phyloP scores from a whole-genome alignment of 2,888 invertebrate species.

The Octodonta nipae region DNA sequence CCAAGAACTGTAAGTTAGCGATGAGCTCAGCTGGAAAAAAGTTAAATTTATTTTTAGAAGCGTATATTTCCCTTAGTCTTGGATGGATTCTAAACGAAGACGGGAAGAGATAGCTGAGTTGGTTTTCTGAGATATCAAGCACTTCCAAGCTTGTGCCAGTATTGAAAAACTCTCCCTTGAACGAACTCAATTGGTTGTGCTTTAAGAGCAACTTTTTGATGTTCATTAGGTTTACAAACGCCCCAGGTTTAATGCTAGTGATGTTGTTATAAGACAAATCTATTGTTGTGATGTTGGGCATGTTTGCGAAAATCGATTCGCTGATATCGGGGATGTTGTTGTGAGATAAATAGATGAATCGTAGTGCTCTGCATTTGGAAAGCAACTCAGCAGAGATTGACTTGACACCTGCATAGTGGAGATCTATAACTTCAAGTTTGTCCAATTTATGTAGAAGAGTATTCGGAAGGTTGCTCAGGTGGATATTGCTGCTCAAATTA shows the following conservation, averaged over 20 bases:
- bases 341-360: constrained; percentile 53
- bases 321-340: constrained; percentile 66
- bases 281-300: constrained; percentile 58
- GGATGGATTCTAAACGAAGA: constrained; percentile 78
- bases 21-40: constrained; percentile 78
- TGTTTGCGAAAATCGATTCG: constrained; percentile 62
- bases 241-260: constrained; percentile 56
- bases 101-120: constrained; percentile 68
- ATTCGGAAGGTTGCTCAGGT: constrained; percentile 49
- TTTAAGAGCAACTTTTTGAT: constrained; percentile 57
- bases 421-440: constrained; percentile 54
- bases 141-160: constrained; percentile 69
- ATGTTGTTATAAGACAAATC: constrained; percentile 72
- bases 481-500: constrained; percentile 63
- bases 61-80: constrained; percentile 53
- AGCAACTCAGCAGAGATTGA: constrained; percentile 60
- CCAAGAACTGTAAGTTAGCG: constrained; percentile 61
- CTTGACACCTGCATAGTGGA: constrained; percentile 62
- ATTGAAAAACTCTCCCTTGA: constrained; percentile 74
- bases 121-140: constrained; percentile 67
- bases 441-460: constrained; percentile 58
- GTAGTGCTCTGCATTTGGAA: constrained; percentile 50
- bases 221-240: constrained; percentile 66
- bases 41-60: constrained; percentile 65
- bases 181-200: constrained; percentile 65